Percentiles rank a stretch among this genome's conserved stretches.
Conservation (phyloP, 2,113 vertebrate genomes). For the Ginglymostoma cirratum region DNA sequence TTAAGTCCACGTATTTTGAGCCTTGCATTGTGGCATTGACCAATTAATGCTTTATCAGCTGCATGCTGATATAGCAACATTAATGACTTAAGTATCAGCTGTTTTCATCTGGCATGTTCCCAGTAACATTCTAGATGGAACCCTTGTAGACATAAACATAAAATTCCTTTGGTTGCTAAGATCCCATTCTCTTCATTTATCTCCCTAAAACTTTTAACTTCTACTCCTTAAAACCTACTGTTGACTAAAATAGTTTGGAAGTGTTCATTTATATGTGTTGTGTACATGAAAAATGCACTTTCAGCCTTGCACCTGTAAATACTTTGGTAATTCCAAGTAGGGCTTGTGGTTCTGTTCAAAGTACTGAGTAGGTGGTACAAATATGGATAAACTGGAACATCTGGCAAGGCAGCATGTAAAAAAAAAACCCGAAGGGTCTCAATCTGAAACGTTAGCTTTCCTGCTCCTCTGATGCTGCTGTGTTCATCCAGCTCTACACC, state of each 20-base stretch:
- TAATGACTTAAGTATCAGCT: background rate
- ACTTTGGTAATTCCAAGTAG: too few relatives aligned
- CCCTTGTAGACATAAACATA: background rate
- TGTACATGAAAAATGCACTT: background rate
- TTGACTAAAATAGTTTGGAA: background rate
- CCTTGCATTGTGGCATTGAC: too few relatives aligned
- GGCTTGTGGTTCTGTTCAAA: too few relatives aligned
- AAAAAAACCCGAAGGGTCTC: too few relatives aligned
- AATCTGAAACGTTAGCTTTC: too few relatives aligned
- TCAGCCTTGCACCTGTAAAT: background rate
- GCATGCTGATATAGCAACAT: background rate
- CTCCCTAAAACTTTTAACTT: background rate
- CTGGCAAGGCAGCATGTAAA: too few relatives aligned
- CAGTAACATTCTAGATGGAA: background rate
- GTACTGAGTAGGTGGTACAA: too few relatives aligned
- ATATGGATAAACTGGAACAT: too few relatives aligned
- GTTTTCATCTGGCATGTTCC: background rate
- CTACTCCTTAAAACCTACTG: background rate
- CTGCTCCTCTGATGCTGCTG: too few relatives aligned
- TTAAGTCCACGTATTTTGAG: too few relatives aligned
- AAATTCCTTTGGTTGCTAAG: background rate
- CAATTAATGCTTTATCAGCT: background rate
- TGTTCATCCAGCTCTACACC: too few relatives aligned
- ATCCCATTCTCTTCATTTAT: background rate
- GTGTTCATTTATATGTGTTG: background rate